phyloP scores from a whole-genome alignment of 2,797 vertebrate species.

The Protosalanx chinensis region DNA sequence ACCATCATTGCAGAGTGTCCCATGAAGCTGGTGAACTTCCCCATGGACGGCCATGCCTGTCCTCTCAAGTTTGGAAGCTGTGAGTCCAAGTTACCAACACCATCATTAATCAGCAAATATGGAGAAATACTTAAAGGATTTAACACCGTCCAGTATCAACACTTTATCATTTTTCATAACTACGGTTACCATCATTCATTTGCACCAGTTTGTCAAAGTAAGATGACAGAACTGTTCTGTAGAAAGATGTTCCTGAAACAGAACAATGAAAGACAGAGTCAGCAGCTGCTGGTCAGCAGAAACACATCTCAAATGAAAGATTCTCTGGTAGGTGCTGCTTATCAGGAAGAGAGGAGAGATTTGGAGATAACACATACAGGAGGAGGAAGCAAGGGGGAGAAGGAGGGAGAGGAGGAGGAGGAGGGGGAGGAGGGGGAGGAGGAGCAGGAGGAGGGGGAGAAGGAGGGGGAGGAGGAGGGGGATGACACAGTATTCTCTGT shows the following conservation, averaged over 20 bases:
- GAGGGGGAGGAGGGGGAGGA: neutral
- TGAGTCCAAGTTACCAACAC: constrained; percentile 70
- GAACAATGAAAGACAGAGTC: constrained; percentile 67
- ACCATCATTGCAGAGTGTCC: constrained; percentile 97
- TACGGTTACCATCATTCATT: neutral
- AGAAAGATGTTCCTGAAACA: constrained; percentile 33
- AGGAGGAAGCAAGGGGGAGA: constrained; percentile 2
- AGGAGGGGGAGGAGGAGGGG: neutral
- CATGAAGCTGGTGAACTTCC: constrained; percentile 97
- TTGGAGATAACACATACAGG: constrained; percentile 57
- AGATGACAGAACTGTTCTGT: constrained; percentile 41
- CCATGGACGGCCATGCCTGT: constrained; percentile 97
- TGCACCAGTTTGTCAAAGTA: constrained; percentile 7
- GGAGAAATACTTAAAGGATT: neutral
- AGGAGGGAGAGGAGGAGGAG: constrained; percentile 11
- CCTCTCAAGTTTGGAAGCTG: constrained; percentile 99
- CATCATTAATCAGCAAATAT: neutral
- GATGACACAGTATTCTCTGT: constrained; percentile 16
- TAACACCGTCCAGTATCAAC: too few relatives aligned
- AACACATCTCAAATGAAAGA: constrained; percentile 60
- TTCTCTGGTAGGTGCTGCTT: constrained; percentile 56
- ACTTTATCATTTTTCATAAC: neutral
- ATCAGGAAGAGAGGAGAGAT: constrained; percentile 55
- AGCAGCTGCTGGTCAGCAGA: constrained; percentile 69
- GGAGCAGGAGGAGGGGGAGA: neutral